phyloP scores from a whole-genome alignment of 2,888 invertebrate genomes.

The Drosophila picticornis region DNA sequence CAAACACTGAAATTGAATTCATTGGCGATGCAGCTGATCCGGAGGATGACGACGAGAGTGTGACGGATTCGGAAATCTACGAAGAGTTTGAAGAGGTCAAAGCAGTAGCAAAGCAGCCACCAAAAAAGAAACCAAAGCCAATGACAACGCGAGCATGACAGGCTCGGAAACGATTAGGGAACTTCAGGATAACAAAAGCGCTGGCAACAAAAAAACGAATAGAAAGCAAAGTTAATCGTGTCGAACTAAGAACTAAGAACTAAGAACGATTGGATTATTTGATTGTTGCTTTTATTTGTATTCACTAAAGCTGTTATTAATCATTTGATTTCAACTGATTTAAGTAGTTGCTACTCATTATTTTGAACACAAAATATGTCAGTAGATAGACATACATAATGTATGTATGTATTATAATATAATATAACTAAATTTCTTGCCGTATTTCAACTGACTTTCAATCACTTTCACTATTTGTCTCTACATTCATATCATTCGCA shows the following conservation, averaged over 20 bases:
- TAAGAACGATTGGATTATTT: slow-evolving; percentile 6
- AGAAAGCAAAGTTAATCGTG: not conserved
- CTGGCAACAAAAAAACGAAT: slow-evolving; percentile 1
- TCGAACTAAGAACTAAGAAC: not conserved
- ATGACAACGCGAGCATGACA: slow-evolving; percentile 8
- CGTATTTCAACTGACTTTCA: slow-evolving; percentile 17
- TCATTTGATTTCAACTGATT: slow-evolving; percentile 41
- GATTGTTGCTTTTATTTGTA: slow-evolving; percentile 36
- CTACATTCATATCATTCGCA: slow-evolving; percentile 9
- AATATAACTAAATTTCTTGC: slow-evolving; percentile 16
- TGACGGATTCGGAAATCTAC: not conserved
- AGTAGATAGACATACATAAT: slow-evolving; percentile 56
- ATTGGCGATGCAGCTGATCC: slow-evolving; percentile 18
- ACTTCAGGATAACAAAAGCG: slow-evolving; percentile 9
- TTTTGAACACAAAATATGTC: slow-evolving; percentile 74
- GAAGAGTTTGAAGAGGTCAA: slow-evolving; percentile 16
- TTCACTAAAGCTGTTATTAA: slow-evolving; percentile 52
- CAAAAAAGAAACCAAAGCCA: slow-evolving; percentile 7
- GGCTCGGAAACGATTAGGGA: slow-evolving; percentile 4
- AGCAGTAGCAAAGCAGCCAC: not conserved
- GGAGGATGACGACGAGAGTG: slow-evolving; percentile 16
- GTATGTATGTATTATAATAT: slow-evolving; percentile 29
- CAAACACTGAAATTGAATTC: slow-evolving; percentile 51
- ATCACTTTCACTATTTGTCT: slow-evolving; percentile 11
- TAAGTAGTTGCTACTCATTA: slow-evolving; percentile 62